Evolutionary conservation across 2,888 invertebrate genomes (phyloP).

Genomic region (Ochropacha duplaris): DNA sequence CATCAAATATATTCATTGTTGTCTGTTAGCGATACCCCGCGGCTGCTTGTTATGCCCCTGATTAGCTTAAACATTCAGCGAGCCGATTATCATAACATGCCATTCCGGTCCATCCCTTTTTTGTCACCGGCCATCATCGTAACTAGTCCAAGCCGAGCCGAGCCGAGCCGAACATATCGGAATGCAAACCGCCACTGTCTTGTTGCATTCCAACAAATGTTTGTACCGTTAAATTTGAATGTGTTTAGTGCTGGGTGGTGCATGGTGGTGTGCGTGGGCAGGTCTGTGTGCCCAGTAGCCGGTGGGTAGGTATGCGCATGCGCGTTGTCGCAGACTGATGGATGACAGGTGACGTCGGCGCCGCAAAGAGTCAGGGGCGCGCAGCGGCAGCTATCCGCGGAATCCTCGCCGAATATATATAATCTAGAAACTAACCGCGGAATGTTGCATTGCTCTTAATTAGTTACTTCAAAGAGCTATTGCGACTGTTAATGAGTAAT

Average conservation of each 20-base stretch:
- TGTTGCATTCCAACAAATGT: slow-evolving; percentile 64
- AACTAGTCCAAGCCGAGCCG: slow-evolving; percentile 41
- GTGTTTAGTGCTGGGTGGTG: background rate
- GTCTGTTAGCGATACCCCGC: slow-evolving; percentile 2
- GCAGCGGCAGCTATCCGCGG: slow-evolving; percentile 14
- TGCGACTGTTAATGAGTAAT: slow-evolving; percentile 45
- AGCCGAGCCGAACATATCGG: slow-evolving; percentile 50
- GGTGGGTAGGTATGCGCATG: slow-evolving; percentile 67
- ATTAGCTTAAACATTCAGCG: slow-evolving; percentile 34
- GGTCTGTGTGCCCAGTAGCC: slow-evolving; percentile 27
- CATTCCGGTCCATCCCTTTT: slow-evolving; percentile 64
- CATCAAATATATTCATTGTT: background rate
- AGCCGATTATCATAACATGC: slow-evolving; percentile 51
- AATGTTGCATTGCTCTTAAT: slow-evolving; percentile 48
- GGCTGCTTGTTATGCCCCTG: slow-evolving; percentile 17
- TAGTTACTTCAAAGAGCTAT: slow-evolving; percentile 42
- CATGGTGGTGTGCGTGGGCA: slow-evolving; percentile 22
- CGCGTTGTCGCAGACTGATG: slow-evolving; percentile 80
- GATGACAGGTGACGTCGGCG: slow-evolving; percentile 77
- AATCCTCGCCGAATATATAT: slow-evolving; percentile 44
- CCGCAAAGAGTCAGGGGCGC: slow-evolving; percentile 49
- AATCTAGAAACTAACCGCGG: slow-evolving; percentile 41
- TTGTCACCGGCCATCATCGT: slow-evolving; percentile 55
- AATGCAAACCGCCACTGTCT: slow-evolving; percentile 61
- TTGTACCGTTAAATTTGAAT: slow-evolving; percentile 5